phyloP scores from a whole-genome alignment of 2,113 vertebrate species.

The Forbesichthys agassizii region DNA sequence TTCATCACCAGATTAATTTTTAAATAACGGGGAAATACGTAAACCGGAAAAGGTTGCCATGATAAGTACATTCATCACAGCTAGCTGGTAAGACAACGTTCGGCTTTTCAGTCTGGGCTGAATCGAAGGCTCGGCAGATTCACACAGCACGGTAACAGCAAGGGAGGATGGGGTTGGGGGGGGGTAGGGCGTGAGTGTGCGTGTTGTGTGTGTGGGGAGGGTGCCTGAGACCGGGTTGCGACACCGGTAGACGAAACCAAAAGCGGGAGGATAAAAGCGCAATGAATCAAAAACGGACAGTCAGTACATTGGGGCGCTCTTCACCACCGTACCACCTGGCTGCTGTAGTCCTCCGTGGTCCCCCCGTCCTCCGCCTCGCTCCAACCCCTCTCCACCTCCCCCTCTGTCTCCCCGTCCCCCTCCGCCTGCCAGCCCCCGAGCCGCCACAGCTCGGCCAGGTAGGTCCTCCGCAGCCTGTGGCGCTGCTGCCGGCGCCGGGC shows the following conservation, averaged over 20 bases:
- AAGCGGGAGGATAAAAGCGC: constrained; percentile 37
- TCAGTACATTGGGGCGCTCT: constrained; percentile 5
- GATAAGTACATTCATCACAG: constrained; percentile 68
- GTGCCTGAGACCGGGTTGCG: background rate
- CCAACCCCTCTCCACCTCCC: constrained; percentile 32
- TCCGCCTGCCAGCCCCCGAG: constrained; percentile 17
- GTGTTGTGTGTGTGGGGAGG: background rate
- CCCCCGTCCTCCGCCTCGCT: constrained; percentile 32
- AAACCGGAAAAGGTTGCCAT: constrained; percentile 60
- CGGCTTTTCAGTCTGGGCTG: constrained; percentile 42
- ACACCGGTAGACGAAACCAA: background rate
- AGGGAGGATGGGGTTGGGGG: background rate
- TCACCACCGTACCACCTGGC: constrained; percentile 78
- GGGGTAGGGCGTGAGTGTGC: too few relatives aligned
- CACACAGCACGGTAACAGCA: constrained; percentile 36
- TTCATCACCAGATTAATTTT: background rate
- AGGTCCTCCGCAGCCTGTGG: constrained; percentile 60
- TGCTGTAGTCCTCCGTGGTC: constrained; percentile 77
- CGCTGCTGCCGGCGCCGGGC: constrained; percentile 61
- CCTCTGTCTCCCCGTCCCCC: constrained; percentile 34
- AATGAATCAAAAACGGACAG: constrained; percentile 22
- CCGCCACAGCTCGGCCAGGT: constrained; percentile 54
- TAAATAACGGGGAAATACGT: constrained; percentile 37
- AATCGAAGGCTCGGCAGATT: constrained; percentile 50
- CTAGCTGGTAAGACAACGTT: constrained; percentile 72